Percentiles rank a stretch among this genome's conserved stretches.
These are phyloP conservation scores for Drosophila kikkawai DNA, from an alignment of 1,140 invertebrate species.

Conservation along the genomic window DNA sequence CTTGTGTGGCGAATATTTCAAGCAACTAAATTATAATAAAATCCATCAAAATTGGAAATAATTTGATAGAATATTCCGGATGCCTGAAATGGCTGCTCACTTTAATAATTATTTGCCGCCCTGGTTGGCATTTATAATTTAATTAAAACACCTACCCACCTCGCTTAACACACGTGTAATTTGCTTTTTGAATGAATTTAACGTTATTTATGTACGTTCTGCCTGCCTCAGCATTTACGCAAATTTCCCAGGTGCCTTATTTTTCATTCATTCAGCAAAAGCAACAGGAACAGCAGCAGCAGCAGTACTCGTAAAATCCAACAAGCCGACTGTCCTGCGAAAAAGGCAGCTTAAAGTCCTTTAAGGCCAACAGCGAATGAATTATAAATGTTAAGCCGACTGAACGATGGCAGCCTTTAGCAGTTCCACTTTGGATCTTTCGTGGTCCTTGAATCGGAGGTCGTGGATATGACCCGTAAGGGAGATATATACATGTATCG, in stretches of 20 bases:
- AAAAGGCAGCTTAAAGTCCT: slow-evolving; percentile 45
- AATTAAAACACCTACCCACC: slow-evolving; percentile 28
- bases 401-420: slow-evolving; percentile 38
- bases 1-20: slow-evolving; percentile 19
- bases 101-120: not conserved
- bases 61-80: not conserved
- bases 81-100: not conserved
- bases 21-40: not conserved
- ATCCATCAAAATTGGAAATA: not conserved
- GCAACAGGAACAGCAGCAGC: not conserved
- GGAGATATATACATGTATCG: slow-evolving; percentile 27
- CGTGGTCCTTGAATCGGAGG: slow-evolving; percentile 19
- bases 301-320: slow-evolving; percentile 24
- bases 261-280: slow-evolving; percentile 27
- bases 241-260: slow-evolving; percentile 54
- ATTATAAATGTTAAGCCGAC: slow-evolving; percentile 47
- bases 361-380: slow-evolving; percentile 41
- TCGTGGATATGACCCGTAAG: slow-evolving; percentile 15
- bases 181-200: slow-evolving; percentile 27
- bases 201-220: slow-evolving; percentile 34
- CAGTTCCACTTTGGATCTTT: slow-evolving; percentile 14
- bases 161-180: slow-evolving; percentile 25
- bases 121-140: slow-evolving; percentile 33
- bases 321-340: slow-evolving; percentile 15
- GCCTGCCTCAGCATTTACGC: slow-evolving; percentile 39